Evolutionary conservation across 2,888 invertebrate genomes (phyloP), one percentile per base, ranked within the genome.

Genomic region (Drosophila borborema): DNA sequence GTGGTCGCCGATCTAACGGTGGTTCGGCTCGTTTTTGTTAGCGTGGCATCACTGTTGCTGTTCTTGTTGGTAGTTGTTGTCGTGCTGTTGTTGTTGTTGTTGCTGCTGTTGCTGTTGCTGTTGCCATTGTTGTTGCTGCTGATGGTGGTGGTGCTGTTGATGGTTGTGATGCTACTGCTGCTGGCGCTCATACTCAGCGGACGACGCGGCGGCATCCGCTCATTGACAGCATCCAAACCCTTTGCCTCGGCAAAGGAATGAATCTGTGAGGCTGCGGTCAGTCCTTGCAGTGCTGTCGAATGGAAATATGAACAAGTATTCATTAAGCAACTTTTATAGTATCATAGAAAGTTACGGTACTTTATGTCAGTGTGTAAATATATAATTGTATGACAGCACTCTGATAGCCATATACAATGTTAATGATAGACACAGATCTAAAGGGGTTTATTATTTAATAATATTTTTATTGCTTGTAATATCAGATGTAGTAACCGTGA

Each of bases 231-330:
- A 94, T 99, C 99, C 93, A 99, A 94, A 71, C 98, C 98, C 94
- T 99, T 99, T 76, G 99, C 99, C 94, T 99, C 99, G 92, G 98
- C 99, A 95, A 99, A 99, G 90, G 98, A 98, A 91, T 98, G 98
- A 90, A 99, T 99, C 95, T 99, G 98, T 94, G 99, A 98, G 93
- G 97, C 97, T 63, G 98, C 98, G 81, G 98, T 98, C 94, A 99
- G 98, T 77, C 99, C 98, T 95, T 98, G 97, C 86, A 98, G 94
- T 82, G 98, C 98, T 96, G 92, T 20, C 41, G 8, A 12, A 34
- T n/a, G 20, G 2, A 23, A 12, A 18, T 55, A 9, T 38, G 7
- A n/a, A 5, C 31, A 5, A 28, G 12, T 34, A n/a, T 31, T 58
- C 9, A 20, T 45, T 58, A 14, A 18, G 16, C 1, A n/a, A 6